Evolutionary conservation across 1,140 invertebrate genomes (phyloP), one percentile per base, ranked within the genome.

Genomic region (Trypoxylus dichotomus): DNA sequence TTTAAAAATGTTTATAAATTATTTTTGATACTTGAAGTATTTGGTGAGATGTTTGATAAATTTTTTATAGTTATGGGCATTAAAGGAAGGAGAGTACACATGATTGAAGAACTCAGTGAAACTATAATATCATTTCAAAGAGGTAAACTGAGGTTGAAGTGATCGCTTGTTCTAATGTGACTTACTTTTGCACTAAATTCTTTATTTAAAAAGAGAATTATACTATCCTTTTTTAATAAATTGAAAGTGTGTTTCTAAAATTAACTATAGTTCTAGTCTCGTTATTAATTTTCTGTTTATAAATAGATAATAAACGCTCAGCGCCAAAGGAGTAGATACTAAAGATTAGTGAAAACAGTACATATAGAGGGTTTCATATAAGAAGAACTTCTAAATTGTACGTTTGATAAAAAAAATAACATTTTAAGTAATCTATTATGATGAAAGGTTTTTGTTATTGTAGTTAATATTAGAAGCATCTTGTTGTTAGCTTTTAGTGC

Each of bases 81-180:
- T 92, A 97, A 97, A 90, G 97, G 97, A 86, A 91, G 96, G 85
- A 91, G 97, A 85, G 96, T 98, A 87, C 96, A 97, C 90, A 96
- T 97, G 93, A 98, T 98, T 87, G 97, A 98, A 91, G 96, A 97
- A 89, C 91, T 98, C 87, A 97, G 95, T 90, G 95, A 97, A 89
- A 98, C 96, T 84, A 96, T 98, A 88, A 97, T 98, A 90, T 97
- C 96, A 86, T 98, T 98, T 91, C 96, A 98, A 92, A 92, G 96
- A 96, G 96, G 96, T 97, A 94, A 94, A 74, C 72, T 74, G 72
- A 74, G 72, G 72, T 74, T 74, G 32, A 74, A 74, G 41, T 74
- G 72, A 37, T 42, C 15, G 72, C 72, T 74, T 74, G 72, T 43
- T 74, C 72, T 74, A 74, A 74, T 74, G 72, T 74, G 27, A 74